These are phyloP conservation scores for Lepidurus apus DNA, from an alignment of 1,140 invertebrate species.

Conservation along the genomic window DNA sequence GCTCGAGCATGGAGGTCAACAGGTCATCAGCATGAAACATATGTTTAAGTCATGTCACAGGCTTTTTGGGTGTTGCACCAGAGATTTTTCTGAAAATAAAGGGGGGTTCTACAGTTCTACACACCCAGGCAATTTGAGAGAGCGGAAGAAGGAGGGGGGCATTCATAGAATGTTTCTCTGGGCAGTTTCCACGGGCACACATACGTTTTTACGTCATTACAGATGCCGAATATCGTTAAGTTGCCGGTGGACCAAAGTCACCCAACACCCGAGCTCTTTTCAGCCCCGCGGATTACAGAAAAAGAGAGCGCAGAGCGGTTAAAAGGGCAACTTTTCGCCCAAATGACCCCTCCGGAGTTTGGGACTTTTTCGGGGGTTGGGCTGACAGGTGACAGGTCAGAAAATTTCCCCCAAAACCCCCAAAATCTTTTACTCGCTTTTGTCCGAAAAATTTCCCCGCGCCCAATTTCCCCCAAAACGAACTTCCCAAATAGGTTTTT, in stretches of 20 bases:
- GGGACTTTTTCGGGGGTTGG: neutral
- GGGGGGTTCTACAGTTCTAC: too few species aligned
- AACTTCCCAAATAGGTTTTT: neutral
- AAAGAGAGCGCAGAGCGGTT: neutral
- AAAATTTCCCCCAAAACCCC: neutral
- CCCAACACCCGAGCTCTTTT: neutral
- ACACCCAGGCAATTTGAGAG: neutral
- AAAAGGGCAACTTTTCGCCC: neutral
- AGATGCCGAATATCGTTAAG: neutral
- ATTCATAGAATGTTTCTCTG: neutral
- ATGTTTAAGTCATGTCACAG: conserved; percentile 11
- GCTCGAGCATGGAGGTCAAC: conserved; percentile 15
- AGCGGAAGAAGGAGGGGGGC: neutral
- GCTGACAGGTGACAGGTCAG: conserved; percentile 20
- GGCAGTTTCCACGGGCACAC: neutral
- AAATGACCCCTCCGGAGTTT: conserved; percentile 12
- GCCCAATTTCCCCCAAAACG: neutral
- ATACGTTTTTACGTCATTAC: conserved; percentile 8
- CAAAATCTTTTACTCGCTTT: neutral
- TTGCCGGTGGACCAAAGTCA: neutral
- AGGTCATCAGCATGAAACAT: conserved; percentile 7
- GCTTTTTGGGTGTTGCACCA: neutral
- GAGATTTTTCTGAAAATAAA: neutral
- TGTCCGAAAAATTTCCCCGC: neutral
- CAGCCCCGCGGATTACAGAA: neutral